A percentile compares a stretch with the other conserved stretches of the same genome.
These are phyloP conservation scores for Protula sp. DNA, from an alignment of 2,888 invertebrate species.

Conservation along the genomic window DNA sequence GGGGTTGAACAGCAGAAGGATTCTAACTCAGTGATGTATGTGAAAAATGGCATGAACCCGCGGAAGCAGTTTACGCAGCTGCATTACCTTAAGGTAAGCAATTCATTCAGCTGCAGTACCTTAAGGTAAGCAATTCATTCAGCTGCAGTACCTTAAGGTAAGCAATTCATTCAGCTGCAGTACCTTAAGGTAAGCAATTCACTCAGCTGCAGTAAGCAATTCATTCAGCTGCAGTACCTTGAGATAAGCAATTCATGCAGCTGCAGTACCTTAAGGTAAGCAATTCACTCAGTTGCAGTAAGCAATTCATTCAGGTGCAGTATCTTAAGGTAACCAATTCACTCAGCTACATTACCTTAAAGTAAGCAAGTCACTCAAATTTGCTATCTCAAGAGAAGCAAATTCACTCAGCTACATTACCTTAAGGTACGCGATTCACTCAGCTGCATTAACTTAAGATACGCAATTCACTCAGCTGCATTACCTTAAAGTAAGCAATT, in stretches of 20 bases:
- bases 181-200: neutral
- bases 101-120: no score
- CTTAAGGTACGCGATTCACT: conserved; percentile 52
- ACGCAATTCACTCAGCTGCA: conserved; percentile 1
- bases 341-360: conserved; percentile 56
- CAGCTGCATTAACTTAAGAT: conserved; percentile 56
- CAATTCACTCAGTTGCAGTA: neutral
- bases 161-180: no score
- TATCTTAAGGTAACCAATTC: conserved; percentile 52
- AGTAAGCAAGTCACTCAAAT: conserved; percentile 29
- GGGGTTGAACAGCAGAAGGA: conserved; percentile 22
- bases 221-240: no score
- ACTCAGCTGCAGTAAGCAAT: neutral
- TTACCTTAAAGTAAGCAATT: no score
- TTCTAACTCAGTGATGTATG: conserved; percentile 22
- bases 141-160: no score
- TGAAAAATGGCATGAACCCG: conserved; percentile 53
- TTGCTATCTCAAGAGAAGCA: no score
- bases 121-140: no score
- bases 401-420: no score
- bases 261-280: no score
- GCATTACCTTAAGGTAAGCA: conserved; percentile 54
- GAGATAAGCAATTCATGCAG: no score
- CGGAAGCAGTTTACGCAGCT: conserved; percentile 53
- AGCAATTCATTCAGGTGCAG: no score